Conservation (phyloP, 1,140 invertebrate genomes). For the Drosophila varians region DNA sequence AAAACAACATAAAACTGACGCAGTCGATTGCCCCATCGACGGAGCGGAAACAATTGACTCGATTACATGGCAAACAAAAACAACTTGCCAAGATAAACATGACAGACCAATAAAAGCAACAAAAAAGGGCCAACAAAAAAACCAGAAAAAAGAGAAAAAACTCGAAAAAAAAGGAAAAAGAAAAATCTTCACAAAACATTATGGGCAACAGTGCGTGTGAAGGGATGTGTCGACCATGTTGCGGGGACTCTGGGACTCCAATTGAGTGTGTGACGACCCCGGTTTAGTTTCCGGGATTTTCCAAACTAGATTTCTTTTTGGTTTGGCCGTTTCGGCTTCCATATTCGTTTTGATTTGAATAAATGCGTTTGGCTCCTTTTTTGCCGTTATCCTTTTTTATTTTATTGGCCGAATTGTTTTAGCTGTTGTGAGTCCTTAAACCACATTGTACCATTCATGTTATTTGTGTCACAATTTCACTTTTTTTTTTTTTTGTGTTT, state of each 20-base stretch:
- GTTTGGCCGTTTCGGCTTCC: slow-evolving; percentile 28
- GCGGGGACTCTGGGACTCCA: slow-evolving; percentile 23
- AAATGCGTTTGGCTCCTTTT: slow-evolving; percentile 22
- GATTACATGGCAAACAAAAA: slow-evolving; percentile 72
- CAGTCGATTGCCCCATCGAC: slow-evolving; percentile 79
- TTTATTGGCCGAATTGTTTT: slow-evolving; percentile 42
- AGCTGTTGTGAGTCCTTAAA: slow-evolving; percentile 37
- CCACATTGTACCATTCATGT: slow-evolving; percentile 51
- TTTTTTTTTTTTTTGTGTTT: slow-evolving; percentile 18
- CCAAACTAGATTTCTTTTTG: slow-evolving; percentile 9
- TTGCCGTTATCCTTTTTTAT: not conserved
- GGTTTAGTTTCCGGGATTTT: slow-evolving; percentile 27
- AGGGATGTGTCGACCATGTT: slow-evolving; percentile 5
- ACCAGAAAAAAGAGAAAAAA: not conserved
- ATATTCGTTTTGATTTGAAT: slow-evolving; percentile 57
- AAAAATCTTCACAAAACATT: slow-evolving; percentile 40
- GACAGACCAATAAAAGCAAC: slow-evolving; percentile 65
- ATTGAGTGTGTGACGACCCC: slow-evolving; percentile 43
- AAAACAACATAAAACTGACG: slow-evolving; percentile 71
- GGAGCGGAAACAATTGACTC: slow-evolving; percentile 82
- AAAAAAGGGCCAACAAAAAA: slow-evolving; percentile 28
- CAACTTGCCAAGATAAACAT: slow-evolving; percentile 75
- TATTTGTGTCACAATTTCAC: slow-evolving; percentile 34
- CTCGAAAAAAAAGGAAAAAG: slow-evolving; percentile 2
- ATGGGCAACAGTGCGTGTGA: slow-evolving; percentile 48